phyloP scores from a whole-genome alignment of 2,797 vertebrate species.

The Rhynchonycteris naso region DNA sequence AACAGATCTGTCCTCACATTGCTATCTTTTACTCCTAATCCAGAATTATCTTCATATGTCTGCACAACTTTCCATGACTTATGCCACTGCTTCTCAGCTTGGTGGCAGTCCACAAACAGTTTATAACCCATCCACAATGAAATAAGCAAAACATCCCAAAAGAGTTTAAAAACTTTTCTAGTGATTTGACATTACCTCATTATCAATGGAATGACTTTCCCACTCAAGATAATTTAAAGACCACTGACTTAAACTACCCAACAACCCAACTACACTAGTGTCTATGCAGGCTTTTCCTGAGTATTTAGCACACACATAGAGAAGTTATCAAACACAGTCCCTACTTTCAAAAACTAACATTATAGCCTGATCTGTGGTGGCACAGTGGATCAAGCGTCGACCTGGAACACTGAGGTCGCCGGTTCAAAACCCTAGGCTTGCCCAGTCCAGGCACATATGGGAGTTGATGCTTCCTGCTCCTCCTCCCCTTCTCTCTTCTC shows the following conservation, averaged over 20 bases:
- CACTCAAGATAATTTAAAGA: neutral
- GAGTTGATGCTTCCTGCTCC: too few species aligned
- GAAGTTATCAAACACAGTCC: neutral
- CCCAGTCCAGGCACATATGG: too few species aligned
- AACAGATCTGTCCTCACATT: neutral
- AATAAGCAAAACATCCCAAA: slow-evolving; percentile 14
- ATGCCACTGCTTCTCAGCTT: slow-evolving; percentile 13
- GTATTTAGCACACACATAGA: neutral
- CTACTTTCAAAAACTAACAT: neutral
- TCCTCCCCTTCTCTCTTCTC: too few species aligned
- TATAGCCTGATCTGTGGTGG: too few species aligned
- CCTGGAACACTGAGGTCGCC: too few species aligned
- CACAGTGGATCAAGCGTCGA: too few species aligned
- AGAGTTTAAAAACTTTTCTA: slow-evolving; percentile 32
- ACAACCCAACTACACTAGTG: neutral
- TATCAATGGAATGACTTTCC: neutral
- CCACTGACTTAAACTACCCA: neutral
- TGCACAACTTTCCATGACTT: neutral
- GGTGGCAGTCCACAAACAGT: neutral
- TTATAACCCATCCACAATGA: slow-evolving; percentile 22
- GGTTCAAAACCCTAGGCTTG: too few species aligned
- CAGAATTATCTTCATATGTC: slow-evolving; percentile 34
- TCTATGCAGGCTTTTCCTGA: neutral
- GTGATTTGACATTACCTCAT: slow-evolving; percentile 15
- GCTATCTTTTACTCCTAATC: slow-evolving; percentile 29